Evolutionary conservation across 2,888 invertebrate genomes (phyloP).

Genomic region (Phalera bucephala): DNA sequence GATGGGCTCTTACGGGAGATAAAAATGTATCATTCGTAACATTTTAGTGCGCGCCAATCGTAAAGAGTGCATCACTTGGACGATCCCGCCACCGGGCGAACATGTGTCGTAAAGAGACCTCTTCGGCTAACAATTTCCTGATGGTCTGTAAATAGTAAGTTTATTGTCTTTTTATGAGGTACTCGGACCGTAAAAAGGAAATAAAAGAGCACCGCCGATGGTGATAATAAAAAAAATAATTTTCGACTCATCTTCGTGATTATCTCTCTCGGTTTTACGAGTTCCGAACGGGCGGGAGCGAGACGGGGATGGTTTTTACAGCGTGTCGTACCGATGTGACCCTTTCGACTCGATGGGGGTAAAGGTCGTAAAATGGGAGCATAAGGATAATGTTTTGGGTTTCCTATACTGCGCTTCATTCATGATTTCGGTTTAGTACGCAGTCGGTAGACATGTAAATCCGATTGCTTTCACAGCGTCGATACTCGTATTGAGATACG

Average conservation of each 20-base stretch:
- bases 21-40: slow-evolving; percentile 68
- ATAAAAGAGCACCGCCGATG: slow-evolving; percentile 84
- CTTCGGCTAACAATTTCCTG: slow-evolving; percentile 83
- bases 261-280: slow-evolving; percentile 76
- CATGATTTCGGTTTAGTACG: slow-evolving; percentile 82
- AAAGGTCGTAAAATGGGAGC: slow-evolving; percentile 83
- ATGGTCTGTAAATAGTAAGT: slow-evolving; percentile 84
- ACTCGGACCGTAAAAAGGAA: slow-evolving; percentile 84
- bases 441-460: slow-evolving; percentile 79
- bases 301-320: slow-evolving; percentile 64
- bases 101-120: slow-evolving; percentile 83
- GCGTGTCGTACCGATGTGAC: slow-evolving; percentile 78
- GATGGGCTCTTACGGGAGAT: slow-evolving; percentile 57
- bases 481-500: slow-evolving; percentile 63
- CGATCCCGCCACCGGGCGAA: slow-evolving; percentile 59
- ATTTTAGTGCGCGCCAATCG: slow-evolving; percentile 76
- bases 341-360: slow-evolving; percentile 81
- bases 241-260: slow-evolving; percentile 82
- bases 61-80: slow-evolving; percentile 76
- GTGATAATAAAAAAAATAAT: slow-evolving; percentile 84
- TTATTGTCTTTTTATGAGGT: slow-evolving; percentile 84
- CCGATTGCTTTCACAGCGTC: slow-evolving; percentile 74
- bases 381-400: slow-evolving; percentile 83
- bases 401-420: slow-evolving; percentile 81
- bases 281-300: slow-evolving; percentile 49